These are phyloP conservation scores for Steatornis caripensis DNA, from an alignment of 2,113 vertebrate species.

Conservation along the genomic window DNA sequence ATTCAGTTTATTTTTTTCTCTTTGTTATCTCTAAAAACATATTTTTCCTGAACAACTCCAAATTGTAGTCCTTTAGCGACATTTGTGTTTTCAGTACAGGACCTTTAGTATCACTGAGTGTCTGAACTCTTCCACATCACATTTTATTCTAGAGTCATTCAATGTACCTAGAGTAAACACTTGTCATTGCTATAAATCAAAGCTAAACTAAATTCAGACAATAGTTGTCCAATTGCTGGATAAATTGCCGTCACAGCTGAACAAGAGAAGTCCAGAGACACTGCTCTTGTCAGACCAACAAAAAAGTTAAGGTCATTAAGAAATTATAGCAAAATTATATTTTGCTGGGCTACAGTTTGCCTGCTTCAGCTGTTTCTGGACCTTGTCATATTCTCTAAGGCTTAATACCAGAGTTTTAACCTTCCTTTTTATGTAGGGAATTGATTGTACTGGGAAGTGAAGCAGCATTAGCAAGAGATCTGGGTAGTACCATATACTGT, in stretches of 20 bases:
- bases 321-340: not conserved
- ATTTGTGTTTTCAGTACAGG: not conserved
- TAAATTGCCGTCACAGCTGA: not conserved
- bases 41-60: not conserved
- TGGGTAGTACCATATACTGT: not conserved
- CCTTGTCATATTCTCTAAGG: not conserved
- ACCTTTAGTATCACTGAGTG: not conserved
- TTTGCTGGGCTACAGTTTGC: not conserved
- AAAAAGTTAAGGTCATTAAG: not conserved
- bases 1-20: not conserved
- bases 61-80: not conserved
- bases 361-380: not conserved
- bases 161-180: not conserved
- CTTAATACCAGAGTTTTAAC: not conserved
- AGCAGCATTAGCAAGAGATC: not conserved
- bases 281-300: not conserved
- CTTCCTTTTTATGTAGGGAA: not conserved
- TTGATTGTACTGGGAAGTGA: rapidly evolving
- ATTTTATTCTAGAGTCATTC: not conserved
- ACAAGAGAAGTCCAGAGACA: not conserved
- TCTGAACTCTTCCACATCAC: not conserved
- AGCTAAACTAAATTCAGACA: not conserved
- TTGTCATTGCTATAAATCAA: not conserved
- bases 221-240: not conserved
- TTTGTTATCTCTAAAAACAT: not conserved